Evolutionary conservation across 2,888 invertebrate species (phyloP), one percentile per base, ranked within the genome.

Genomic region (Serripes groenlandicus): DNA sequence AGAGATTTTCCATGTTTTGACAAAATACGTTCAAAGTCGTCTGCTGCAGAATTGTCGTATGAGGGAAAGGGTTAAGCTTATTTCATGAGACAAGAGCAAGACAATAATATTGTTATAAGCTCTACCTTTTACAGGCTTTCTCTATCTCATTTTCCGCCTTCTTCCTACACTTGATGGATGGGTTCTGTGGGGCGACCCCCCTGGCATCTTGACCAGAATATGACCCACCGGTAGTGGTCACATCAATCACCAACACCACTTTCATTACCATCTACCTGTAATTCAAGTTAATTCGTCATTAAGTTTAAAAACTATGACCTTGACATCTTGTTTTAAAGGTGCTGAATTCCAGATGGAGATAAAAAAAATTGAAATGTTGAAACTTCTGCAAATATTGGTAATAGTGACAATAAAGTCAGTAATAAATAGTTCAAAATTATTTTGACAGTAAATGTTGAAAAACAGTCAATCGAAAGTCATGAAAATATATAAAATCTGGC

Each of bases 221-320:
- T 26, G 86, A 23, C 64, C 76, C 62, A 72, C 75, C 3, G 69
- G 66, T 49, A 15, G 87, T 86, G 30, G 84, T 81, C 30, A 86
- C 87, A 28, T 87, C 89, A 69, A 90, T 89, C 49, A 83, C 82
- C 28, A 88, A 90, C 30, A 92, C 92, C 49, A 92, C 91, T 78
- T 91, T 91, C 92, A 92, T 92, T 28, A 74, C 87, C 30, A 56
- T 28, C 68, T 68, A 80, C 49, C 84, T 84, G 77, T 30, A 79
- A 76, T 34, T 26, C 0, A 32, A 35, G 66, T 49, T n/a, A n/a
- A n/a, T n/a, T n/a, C 42, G 42, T 7, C 18, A 42, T 42, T 42
- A 18, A 42, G 11, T 42, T 42, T 18, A 7, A 42, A 42, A 42
- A 42, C 18, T 42, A 7, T 18, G 7, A 42, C 18, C 7, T 42